phyloP scores from a whole-genome alignment of 2,113 vertebrate genomes.

The Entomyzon cyanotis region DNA sequence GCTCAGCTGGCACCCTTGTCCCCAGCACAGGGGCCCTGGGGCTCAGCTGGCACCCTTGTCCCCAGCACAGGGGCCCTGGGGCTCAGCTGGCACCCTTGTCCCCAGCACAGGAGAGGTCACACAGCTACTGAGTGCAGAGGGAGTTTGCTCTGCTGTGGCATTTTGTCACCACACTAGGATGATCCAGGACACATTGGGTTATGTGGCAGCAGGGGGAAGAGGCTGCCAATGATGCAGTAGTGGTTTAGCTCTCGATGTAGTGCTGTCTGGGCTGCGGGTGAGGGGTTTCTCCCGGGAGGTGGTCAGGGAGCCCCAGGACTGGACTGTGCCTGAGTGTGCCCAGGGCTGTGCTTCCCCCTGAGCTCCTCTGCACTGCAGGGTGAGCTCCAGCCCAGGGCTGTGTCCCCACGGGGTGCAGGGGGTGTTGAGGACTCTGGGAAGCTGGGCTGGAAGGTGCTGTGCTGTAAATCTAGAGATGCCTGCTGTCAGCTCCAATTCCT shows the following conservation, averaged over 20 bases:
- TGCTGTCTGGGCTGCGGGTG: neutral
- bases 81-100: neutral
- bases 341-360: neutral
- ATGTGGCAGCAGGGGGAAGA: neutral
- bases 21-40: no score
- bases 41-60: neutral
- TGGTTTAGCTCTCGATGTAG: fast-evolving
- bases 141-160: neutral
- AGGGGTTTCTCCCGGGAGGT: neutral
- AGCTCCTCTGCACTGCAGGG: fast-evolving
- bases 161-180: fast-evolving
- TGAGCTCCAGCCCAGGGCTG: neutral
- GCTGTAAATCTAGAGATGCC: neutral
- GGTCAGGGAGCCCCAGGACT: neutral
- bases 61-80: neutral
- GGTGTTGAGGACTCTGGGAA: fast-evolving
- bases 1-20: no score
- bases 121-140: fast-evolving
- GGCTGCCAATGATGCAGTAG: fast-evolving
- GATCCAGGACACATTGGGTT: fast-evolving
- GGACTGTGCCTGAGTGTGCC: neutral
- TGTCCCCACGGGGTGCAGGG: fast-evolving
- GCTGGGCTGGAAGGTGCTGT: neutral
- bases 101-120: neutral
- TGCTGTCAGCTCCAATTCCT: neutral